Evolutionary conservation across 2,797 vertebrate genomes (phyloP), one percentile per base, ranked within the genome.

Genomic region (Karalla daura): DNA sequence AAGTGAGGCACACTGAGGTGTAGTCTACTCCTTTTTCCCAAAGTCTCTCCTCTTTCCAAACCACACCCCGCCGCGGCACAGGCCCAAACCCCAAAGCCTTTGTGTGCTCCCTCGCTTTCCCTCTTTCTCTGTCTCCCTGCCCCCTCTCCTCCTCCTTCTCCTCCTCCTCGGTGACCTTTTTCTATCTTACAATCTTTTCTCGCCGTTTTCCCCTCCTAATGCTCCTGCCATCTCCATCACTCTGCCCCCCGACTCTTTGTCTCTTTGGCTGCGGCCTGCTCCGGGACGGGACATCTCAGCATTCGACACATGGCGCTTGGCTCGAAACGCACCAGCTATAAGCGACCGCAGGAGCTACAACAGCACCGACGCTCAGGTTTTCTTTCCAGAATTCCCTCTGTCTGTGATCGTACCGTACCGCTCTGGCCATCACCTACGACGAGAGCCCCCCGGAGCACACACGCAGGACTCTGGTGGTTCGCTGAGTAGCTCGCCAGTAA

Each of bases 21-120:
- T 64, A 84, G 84, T 82, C 63, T 40, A 54, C 75, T 82, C 74
- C 61, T 63, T 83, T 63, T 83, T 85, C 80, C 74, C 70, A 76
- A 58, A 69, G 74, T 76, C 76, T 72, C 76, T 80, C 52, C 69
- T 85, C 76, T 71, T 80, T 91, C 84, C 86, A 90, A 90, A 91
- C 90, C 88, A 89, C 91, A 89, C 90, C 89, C 89, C 79, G 27
- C 41, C 74, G 41, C 66, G 79, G 88, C 88, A 83, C 70, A 61
- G 84, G 70, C 83, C 88, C 88, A 90, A 91, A 88, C 78, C 77
- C 86, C 80, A 78, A 74, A 86, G 82, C 80, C 79, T 88, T 85
- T 86, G 83, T 84, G 80, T 70, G 80, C 70, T 78, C 78, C 64
- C 46, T 76, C 25, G 46, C 67, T 84, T 85, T 85, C 76, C 59